Evolutionary conservation across 1,140 invertebrate genomes (phyloP).

Genomic region (Papilio dardanus): DNA sequence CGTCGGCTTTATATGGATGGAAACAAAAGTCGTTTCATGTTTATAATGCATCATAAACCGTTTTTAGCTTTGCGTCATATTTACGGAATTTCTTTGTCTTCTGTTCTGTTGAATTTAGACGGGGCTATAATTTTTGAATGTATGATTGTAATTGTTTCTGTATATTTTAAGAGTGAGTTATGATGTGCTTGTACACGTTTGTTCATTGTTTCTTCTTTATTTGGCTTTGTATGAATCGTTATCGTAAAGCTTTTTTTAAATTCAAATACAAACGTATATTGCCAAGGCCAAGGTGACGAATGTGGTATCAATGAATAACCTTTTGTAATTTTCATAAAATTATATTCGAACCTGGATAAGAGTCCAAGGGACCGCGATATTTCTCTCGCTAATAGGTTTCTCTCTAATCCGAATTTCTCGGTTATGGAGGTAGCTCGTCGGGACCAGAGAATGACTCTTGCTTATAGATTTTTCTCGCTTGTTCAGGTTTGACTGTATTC

Average conservation of each 20-base stretch:
- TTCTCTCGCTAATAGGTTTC: no score
- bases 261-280: neutral
- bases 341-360: no score
- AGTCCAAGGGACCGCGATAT: no score
- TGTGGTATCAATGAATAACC: neutral
- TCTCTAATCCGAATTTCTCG: no score
- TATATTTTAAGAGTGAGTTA: constrained; percentile 25
- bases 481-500: no score
- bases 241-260: constrained; percentile 4
- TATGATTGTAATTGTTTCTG: constrained; percentile 32
- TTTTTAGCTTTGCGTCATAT: constrained; percentile 30
- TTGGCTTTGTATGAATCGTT: neutral
- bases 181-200: constrained; percentile 5
- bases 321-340: neutral
- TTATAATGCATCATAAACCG: constrained; percentile 26
- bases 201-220: constrained; percentile 24
- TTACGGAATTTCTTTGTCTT: constrained; percentile 33
- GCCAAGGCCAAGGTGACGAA: neutral
- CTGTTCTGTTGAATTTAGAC: constrained; percentile 21
- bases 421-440: no score
- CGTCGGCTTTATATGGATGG: neutral
- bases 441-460: no score
- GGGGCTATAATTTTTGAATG: constrained; percentile 28
- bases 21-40: constrained; percentile 30
- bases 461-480: no score